Base-by-base conservation (phyloP, 2,797 vertebrate genomes). In the Tarsius wallacei region DNA sequence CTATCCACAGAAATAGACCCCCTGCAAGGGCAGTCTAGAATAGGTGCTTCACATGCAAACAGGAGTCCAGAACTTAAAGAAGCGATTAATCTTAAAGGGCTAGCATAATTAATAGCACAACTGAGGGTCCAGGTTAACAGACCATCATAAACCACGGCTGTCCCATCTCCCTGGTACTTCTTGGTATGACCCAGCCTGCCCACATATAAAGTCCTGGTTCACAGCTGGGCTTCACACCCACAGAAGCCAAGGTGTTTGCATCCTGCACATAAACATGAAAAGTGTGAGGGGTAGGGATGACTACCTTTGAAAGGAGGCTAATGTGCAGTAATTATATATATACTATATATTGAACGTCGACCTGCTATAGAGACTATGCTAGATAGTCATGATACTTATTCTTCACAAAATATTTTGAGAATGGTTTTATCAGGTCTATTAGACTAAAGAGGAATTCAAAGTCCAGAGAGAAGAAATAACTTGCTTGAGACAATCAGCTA, bases 381-480 rank as follows among this genome's bases (percentile, higher is more conserved):
- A 42, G 82, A 68, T 16, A 64, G 9, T 87, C 53, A 77, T 21
- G 28, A 74, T 68, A 28, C 31, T 61, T 68, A 76, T 78, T 92
- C 10, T 42, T 47, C 59, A 63, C 33, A 78, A 24, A 90, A 68
- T 28, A 82, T 55, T 42, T 17, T 81, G 70, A 85, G 80, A 77
- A 90, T 78, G 66, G 17, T 42, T 89, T 88, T 53, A 84, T 59
- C 42, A 77, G 78, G 55, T n/a, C 59, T 91, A 33, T 57, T 91
- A 77, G 76, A 80, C 26, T 80, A 42, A 91, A 83, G 51, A 88
- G 33, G 68, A 88, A 89, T 77, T 96, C 82, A 76, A 96, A 74
- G 11, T 77, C 64, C 33, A 90, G 82, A 91, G 13, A 83, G 82
- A 87, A 93, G 42, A 57, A 82, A 61, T 83, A 94, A 93, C 59